A percentile compares a stretch with the other conserved stretches of the same genome.
Conservation (phyloP, 1,140 invertebrate genomes). For the Mya arenaria region DNA sequence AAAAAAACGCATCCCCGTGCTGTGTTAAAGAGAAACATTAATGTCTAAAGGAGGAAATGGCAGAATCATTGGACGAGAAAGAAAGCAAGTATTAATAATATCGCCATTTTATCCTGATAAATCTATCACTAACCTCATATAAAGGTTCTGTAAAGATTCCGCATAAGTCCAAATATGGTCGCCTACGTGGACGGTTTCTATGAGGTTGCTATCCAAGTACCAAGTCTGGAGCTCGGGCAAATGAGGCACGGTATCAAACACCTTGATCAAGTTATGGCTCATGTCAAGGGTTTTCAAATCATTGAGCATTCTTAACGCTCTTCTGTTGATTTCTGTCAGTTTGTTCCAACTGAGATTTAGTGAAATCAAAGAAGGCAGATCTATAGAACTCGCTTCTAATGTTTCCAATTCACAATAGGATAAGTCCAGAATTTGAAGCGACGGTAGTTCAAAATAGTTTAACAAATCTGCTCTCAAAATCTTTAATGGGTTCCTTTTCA, state of each 20-base stretch:
- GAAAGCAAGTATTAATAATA: too few relatives aligned
- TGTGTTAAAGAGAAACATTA: too few relatives aligned
- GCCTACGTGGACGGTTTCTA: constrained; percentile 2
- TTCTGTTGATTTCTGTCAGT: not conserved
- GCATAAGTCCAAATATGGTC: not conserved
- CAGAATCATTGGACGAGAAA: too few relatives aligned
- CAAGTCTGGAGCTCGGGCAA: constrained; percentile 29
- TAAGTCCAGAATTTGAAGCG: constrained; percentile 28
- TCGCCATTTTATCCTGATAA: too few relatives aligned
- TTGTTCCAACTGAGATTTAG: constrained; percentile 49
- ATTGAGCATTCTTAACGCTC: constrained; percentile 33
- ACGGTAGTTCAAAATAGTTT: constrained; percentile 14
- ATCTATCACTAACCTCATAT: constrained; percentile 27
- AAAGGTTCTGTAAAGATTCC: constrained; percentile 33
- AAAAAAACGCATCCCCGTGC: too few relatives aligned
- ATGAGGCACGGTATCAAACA: constrained; percentile 11
- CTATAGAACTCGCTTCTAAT: constrained; percentile 14
- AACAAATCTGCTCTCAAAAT: constrained; percentile 18
- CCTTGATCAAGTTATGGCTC: constrained; percentile 37
- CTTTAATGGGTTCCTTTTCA: constrained; percentile 32
- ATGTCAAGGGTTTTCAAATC: constrained; percentile 28
- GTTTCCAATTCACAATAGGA: constrained; percentile 35
- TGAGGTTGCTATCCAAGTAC: constrained; percentile 34
- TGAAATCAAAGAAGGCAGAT: constrained; percentile 19
- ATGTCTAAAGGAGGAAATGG: too few relatives aligned